Base-by-base conservation (phyloP, 2,888 invertebrate species). In the Euzophera pinguis region DNA sequence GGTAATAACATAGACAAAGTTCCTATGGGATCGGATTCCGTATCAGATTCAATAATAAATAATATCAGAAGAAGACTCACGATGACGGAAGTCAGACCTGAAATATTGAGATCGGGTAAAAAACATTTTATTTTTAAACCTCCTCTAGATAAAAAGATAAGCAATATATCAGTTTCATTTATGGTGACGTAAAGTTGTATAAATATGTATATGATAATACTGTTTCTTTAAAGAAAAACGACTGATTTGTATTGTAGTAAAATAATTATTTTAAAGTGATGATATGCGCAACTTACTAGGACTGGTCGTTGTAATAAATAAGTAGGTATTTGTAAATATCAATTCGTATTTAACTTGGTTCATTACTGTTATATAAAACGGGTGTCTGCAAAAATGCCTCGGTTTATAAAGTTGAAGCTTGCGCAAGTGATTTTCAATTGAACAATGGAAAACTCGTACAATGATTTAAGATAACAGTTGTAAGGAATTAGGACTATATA, bases 151-250 rank as follows among this genome's bases (percentile, higher is more conserved):
- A 79, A 73, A 56, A 76, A 63, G 54, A 83, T 85, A 14, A 75
- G 72, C 51, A 83, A 84, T 60, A 59, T 86, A 17, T 76, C 85
- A 9, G 64, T 86, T 9, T 77, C 83, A 3, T 85, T 86, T 57
- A 70, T 78, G 59, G 65, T 85, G 52, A 60, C 55, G 29, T 69
- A 27, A 54, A 45, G 45, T 45, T n/a, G 38, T 42, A 49, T 45
- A 10, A n/a, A 12, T 50, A 32, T 35, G 16, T n/a, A n/a, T n/a
- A n/a, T n/a, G n/a, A n/a, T n/a, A n/a, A n/a, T n/a, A n/a, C n/a
- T n/a, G n/a, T 17, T 35, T 35, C 22, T 22, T 22, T 22, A 5
- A n/a, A n/a, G n/a, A n/a, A n/a, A n/a, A n/a, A n/a, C n/a, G n/a
- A n/a, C n/a, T n/a, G n/a, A n/a, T n/a, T n/a, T n/a, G n/a, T n/a